Evolutionary conservation across 2,797 vertebrate species (phyloP), one percentile per base, ranked within the genome.

Genomic region (Channa striata): DNA sequence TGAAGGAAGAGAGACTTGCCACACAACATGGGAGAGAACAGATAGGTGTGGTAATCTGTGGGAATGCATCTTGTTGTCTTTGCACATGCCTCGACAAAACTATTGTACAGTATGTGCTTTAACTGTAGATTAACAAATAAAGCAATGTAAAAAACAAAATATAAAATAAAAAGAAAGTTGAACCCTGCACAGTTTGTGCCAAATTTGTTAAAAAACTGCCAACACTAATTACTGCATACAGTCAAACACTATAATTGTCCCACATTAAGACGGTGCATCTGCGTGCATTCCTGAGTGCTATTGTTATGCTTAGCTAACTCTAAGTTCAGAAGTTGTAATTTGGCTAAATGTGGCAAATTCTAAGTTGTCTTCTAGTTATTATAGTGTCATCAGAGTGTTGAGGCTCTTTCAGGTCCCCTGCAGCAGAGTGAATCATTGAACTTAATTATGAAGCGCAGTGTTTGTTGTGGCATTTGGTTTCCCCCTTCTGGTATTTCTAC

Each of bases 401-500:
- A n/a, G n/a, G n/a, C 30, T 47, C 36, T 30, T 56, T 2, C 2
- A 44, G 59, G 56, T 67, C 78, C 11, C 52, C 56, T 39, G 1
- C 48, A 17, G 25, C n/a, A 21, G 21, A 61, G 54, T 58, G 40
- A 83, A 68, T 66, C 52, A 72, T 74, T 73, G 57, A 77, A 66
- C 50, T 59, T 78, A 51, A 39, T 47, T 19, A 6, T 70, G 54
- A 43, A 43, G 44, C 53, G 72, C 21, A 5, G 53, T 23, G 17
- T 67, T 25, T 39, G 16, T 68, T 63, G 71, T 69, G 52, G 69
- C 30, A 23, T 78, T 88, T 81, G 73, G 79, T 82, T 83, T 89
- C 80, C 89, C 85, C 78, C 85, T 90, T 74, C 87, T 92, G 85
- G 87, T 46, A n/a, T 63, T 46, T 13, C 40, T 48, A 61, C 25